Conservation (phyloP, 2,113 vertebrate species). For the Macrotis lagotis region DNA sequence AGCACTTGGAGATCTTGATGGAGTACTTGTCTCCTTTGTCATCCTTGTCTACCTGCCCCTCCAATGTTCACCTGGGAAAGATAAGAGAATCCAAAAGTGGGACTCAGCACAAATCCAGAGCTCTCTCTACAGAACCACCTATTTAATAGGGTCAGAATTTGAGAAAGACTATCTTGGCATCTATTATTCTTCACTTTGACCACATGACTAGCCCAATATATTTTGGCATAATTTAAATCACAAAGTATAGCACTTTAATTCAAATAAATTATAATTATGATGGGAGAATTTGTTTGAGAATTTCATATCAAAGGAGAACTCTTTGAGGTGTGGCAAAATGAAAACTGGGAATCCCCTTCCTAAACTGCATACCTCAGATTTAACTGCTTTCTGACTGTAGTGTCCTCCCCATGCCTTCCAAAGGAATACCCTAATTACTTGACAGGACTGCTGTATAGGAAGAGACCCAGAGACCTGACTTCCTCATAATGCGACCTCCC, state of each 20-base stretch:
- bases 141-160: background rate
- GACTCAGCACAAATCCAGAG: too few species aligned
- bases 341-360: background rate
- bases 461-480: background rate
- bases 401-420: background rate
- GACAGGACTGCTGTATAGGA: background rate
- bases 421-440: background rate
- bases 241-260: background rate
- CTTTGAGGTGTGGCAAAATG: background rate
- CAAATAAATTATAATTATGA: background rate
- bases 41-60: too few species aligned
- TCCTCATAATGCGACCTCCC: background rate
- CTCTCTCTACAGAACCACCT: background rate
- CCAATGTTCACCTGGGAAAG: too few species aligned
- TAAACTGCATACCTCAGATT: background rate
- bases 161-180: background rate
- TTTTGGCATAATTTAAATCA: background rate
- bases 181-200: too few species aligned
- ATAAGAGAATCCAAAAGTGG: too few species aligned
- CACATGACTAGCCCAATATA: background rate
- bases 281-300: background rate
- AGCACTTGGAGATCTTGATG: too few species aligned
- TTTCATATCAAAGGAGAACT: background rate
- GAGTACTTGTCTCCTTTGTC: too few species aligned
- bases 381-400: background rate